phyloP scores from a whole-genome alignment of 2,113 vertebrate species.

The Zapornia atra region DNA sequence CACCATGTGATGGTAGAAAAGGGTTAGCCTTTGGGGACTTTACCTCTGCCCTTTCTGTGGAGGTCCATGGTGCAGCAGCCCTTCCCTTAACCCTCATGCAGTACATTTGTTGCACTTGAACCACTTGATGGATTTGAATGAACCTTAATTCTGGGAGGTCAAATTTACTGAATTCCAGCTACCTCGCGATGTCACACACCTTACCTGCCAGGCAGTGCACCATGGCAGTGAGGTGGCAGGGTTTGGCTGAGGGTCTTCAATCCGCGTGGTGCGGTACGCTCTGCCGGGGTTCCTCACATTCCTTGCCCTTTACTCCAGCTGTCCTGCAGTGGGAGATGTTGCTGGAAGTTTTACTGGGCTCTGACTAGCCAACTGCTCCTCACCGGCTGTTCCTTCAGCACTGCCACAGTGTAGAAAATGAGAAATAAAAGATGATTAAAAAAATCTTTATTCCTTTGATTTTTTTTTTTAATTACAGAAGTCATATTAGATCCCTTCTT shows the following conservation, averaged over 20 bases:
- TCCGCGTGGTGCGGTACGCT: rapidly evolving
- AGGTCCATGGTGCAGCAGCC: neutral
- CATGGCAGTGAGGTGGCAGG: rapidly evolving
- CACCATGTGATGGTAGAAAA: neutral
- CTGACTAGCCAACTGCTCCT: neutral
- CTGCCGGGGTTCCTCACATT: too few relatives aligned
- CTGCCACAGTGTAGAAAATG: neutral
- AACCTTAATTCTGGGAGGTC: neutral
- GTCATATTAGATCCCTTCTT: neutral
- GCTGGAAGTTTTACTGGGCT: neutral
- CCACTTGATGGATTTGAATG: neutral
- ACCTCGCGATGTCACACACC: neutral
- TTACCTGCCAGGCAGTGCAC: neutral
- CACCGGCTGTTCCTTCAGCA: neutral
- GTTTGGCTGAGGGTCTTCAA: neutral
- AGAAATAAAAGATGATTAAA: neutral
- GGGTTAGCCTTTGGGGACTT: neutral
- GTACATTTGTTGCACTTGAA: neutral
- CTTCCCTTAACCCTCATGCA: neutral
- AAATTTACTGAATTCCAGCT: neutral
- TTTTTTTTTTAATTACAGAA: neutral
- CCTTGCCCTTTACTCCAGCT: neutral
- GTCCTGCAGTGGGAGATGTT: rapidly evolving
- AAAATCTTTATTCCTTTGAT: neutral
- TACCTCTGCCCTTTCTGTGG: neutral